These are phyloP conservation scores for Portunus trituberculatus DNA, from an alignment of 1,140 invertebrate genomes.

Conservation along the genomic window DNA sequence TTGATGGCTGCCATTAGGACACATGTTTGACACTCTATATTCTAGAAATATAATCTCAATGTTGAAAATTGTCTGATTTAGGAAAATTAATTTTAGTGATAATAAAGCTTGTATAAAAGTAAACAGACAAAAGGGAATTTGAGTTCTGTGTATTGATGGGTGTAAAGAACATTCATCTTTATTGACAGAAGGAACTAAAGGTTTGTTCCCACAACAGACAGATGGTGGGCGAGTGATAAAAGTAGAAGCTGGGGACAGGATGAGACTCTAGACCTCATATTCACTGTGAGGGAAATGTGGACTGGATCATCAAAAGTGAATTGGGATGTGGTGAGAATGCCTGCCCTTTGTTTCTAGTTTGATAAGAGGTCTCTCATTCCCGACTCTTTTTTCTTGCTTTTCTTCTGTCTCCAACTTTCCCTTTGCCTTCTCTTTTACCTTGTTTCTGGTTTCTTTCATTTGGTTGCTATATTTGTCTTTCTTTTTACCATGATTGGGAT, in stretches of 20 bases:
- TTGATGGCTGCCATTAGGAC: no score
- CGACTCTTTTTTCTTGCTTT: neutral
- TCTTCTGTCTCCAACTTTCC: neutral
- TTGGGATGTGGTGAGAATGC: constrained; percentile 65
- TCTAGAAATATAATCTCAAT: neutral
- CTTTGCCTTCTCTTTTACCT: neutral
- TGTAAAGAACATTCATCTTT: neutral
- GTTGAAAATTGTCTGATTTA: neutral
- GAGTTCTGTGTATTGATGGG: no score
- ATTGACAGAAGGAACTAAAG: neutral
- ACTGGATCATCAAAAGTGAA: neutral
- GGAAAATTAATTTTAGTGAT: no score
- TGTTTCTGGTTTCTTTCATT: no score
- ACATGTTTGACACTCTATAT: no score
- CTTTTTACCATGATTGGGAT: no score
- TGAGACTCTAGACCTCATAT: constrained; percentile 62
- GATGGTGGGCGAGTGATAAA: constrained; percentile 63
- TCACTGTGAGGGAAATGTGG: constrained; percentile 65
- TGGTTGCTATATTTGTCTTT: no score
- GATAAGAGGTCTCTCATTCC: neutral
- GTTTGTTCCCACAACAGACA: constrained; percentile 14
- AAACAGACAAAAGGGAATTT: no score
- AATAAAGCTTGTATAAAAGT: no score
- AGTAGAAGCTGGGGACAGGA: constrained; percentile 41
- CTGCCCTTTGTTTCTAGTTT: neutral